Percentiles rank a stretch among this genome's conserved stretches.
Conservation (phyloP, 2,113 vertebrate genomes). For the Capra hircus region DNA sequence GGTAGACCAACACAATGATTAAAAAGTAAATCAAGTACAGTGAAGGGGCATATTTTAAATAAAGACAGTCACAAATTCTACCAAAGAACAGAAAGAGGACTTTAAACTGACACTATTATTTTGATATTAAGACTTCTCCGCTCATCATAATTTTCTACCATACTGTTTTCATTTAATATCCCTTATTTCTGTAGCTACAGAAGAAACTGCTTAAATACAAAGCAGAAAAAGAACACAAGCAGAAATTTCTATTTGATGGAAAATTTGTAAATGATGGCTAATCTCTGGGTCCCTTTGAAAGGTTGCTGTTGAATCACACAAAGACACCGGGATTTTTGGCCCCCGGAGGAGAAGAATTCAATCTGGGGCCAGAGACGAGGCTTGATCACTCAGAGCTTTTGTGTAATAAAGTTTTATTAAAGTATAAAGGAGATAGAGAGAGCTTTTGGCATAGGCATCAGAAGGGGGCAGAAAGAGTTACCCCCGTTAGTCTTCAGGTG, state of each 20-base stretch:
- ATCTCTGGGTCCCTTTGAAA: not conserved
- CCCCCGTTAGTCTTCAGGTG: too few species aligned
- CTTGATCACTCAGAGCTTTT: too few species aligned
- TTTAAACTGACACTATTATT: not conserved
- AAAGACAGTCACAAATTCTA: not conserved
- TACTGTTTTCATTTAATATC: not conserved
- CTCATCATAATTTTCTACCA: not conserved
- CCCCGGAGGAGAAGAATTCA: too few species aligned
- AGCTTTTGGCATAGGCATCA: too few species aligned
- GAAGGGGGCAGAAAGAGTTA: too few species aligned
- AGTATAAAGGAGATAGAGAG: too few species aligned
- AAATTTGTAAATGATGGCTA: not conserved
- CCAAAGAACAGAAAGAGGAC: not conserved
- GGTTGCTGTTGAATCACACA: too few species aligned
- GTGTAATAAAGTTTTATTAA: too few species aligned
- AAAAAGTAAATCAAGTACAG: not conserved
- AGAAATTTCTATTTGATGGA: not conserved
- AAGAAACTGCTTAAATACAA: constrained; percentile 1
- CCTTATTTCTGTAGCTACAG: constrained; percentile 11
- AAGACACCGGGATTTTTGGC: too few species aligned
- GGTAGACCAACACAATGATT: not conserved
- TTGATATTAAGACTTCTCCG: not conserved
- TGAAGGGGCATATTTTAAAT: not conserved
- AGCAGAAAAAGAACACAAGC: not conserved
- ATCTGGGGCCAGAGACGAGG: too few species aligned